Evolutionary conservation across 2,888 invertebrate genomes (phyloP), one percentile per base, ranked within the genome.

Genomic region (Gortyna flavago): DNA sequence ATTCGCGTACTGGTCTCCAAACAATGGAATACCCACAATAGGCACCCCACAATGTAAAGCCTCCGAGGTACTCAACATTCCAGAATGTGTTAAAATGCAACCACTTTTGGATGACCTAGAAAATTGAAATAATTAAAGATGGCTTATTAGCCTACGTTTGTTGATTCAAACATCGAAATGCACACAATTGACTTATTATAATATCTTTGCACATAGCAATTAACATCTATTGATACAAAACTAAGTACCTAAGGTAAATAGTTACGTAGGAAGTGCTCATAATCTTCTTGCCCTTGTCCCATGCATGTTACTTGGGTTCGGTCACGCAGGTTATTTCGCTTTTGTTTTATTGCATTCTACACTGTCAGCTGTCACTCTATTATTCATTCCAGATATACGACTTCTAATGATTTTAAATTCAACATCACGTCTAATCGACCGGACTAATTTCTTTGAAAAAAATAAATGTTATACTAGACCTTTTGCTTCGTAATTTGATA

Each of bases 1-100:
- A 89, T 97, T 97, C 2, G 94, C 93, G 84, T 94, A 94, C 87
- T 97, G 97, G 86, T 97, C 97, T 21, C 97, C 97, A 87, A 95
- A 97, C 75, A 97, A 93, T 21, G 97, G 97, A 87, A 97, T 94
- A 67, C 95, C 93, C 13, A 97, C 86, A 61, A 96, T 91, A 44
- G 97, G 91, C 13, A 90, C 89, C n/a, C 91, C 91, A 77, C 89
- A 90, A 80, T 97, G 94, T 61, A 97, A 94, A 9, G 97, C 96
- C 88, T 97, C 97, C 7, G 94, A 95, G 11, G 95, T 48, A 48
- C 48, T 48, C 48, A 48, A 48, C 6, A 48, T 48, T 48, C 48
- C 48, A 48, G 48, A 48, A 85, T 97, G 97, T 0, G 95, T 93
- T 57, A 97, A 87, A 97, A 97, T 7, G 94, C 96, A 85, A 94